Conservation (phyloP, 2,797 vertebrate species). For the Enteromius thamalakanensis region DNA sequence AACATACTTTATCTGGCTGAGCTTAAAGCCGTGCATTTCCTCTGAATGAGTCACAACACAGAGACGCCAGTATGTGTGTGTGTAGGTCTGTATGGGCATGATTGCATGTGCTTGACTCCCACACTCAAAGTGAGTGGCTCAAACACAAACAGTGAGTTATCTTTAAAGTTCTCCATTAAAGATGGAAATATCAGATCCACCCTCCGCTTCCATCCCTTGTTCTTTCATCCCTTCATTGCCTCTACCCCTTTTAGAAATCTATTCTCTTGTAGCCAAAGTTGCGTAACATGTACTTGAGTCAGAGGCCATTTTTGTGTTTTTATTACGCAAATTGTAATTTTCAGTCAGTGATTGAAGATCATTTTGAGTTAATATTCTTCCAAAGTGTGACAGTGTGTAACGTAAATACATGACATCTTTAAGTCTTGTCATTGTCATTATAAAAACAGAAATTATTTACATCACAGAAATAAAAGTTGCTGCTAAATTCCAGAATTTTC, state of each 20-base stretch:
- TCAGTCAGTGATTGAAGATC: background rate
- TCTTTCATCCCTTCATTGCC: constrained; percentile 6
- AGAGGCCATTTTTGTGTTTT: background rate
- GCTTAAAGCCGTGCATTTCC: constrained; percentile 29
- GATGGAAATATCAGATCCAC: constrained; percentile 32
- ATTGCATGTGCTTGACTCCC: constrained; percentile 32
- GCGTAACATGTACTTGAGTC: background rate
- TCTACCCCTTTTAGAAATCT: background rate
- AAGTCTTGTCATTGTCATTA: background rate
- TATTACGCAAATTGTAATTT: background rate
- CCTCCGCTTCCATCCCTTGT: background rate
- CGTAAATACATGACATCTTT: background rate
- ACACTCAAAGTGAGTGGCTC: constrained; percentile 49
- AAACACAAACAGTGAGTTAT: constrained; percentile 71
- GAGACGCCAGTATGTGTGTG: constrained; percentile 72
- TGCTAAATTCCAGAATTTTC: background rate
- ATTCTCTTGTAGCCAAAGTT: background rate
- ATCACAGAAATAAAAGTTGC: background rate
- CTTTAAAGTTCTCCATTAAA: constrained; percentile 75
- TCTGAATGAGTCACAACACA: constrained; percentile 72
- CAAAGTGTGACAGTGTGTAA: background rate
- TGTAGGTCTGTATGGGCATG: constrained; percentile 51
- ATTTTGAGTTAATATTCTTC: background rate
- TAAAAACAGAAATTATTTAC: background rate
- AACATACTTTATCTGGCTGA: constrained; percentile 26